A percentile compares a stretch with the other conserved stretches of the same genome.
These are phyloP conservation scores for Monochamus saltuarius DNA, from an alignment of 1,140 invertebrate genomes.

Conservation along the genomic window DNA sequence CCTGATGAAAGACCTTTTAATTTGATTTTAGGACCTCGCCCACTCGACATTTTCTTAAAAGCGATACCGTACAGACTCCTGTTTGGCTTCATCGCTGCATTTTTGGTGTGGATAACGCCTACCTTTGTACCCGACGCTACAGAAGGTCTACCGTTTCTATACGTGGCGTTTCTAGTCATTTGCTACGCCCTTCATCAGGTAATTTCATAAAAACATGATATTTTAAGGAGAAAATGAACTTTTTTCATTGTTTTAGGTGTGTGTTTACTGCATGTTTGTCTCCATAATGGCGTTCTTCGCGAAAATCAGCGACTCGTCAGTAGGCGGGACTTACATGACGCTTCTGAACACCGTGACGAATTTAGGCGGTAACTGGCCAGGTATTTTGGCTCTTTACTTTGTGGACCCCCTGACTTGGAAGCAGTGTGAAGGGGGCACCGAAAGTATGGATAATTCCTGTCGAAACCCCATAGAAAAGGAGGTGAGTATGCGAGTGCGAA, in stretches of 20 bases:
- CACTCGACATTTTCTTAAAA: conserved; percentile 85
- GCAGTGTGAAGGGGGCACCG: conserved; percentile 62
- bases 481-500: conserved; percentile 43
- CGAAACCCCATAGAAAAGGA: conserved; percentile 55
- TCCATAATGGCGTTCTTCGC: conserved; percentile 77
- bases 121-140: conserved; percentile 61
- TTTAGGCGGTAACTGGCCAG: conserved; percentile 96
- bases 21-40: conserved; percentile 66
- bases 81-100: conserved; percentile 81
- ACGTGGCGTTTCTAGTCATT: conserved; percentile 76
- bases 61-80: conserved; percentile 86
- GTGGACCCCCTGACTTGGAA: conserved; percentile 88
- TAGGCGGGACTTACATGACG: conserved; percentile 99
- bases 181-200: conserved; percentile 92
- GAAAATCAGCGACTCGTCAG: conserved; percentile 85
- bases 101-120: conserved; percentile 84
- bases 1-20: background rate
- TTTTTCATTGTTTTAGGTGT: conserved; percentile 53
- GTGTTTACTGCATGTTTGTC: conserved; percentile 69
- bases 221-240: background rate
- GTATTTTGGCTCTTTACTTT: conserved; percentile 87
- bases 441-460: conserved; percentile 57
- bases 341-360: conserved; percentile 95
- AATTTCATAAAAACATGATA: conserved; percentile 31
- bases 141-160: conserved; percentile 72